phyloP scores from a whole-genome alignment of 2,888 invertebrate genomes.

The Cinara cedri region DNA sequence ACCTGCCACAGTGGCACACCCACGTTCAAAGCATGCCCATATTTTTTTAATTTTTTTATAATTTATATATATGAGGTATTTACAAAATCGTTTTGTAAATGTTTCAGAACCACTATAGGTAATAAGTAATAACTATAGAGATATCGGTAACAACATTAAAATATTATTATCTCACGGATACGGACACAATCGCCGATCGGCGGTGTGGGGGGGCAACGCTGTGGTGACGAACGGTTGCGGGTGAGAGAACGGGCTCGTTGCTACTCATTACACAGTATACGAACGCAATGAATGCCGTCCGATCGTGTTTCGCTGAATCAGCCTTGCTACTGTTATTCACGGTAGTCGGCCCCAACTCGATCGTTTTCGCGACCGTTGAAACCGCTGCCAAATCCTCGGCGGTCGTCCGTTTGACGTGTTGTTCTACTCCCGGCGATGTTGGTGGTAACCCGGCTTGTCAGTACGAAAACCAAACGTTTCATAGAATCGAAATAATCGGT shows the following conservation, averaged over 20 bases:
- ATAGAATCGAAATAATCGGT: slow-evolving; percentile 8
- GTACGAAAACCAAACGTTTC: slow-evolving; percentile 9
- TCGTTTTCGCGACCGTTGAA: not conserved
- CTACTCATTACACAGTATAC: slow-evolving; percentile 21
- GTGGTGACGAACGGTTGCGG: not conserved
- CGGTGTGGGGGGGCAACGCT: slow-evolving; percentile 1
- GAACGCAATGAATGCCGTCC: slow-evolving; percentile 29
- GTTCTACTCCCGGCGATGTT: not conserved
- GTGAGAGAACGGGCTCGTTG: not conserved
- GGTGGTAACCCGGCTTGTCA: not conserved
- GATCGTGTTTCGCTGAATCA: slow-evolving; percentile 28
- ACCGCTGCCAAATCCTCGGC: too few relatives aligned
- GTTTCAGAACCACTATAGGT: too few relatives aligned
- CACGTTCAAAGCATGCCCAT: too few relatives aligned
- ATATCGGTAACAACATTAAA: too few relatives aligned
- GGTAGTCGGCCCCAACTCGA: not conserved
- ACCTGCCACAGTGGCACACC: too few relatives aligned
- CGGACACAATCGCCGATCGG: not conserved
- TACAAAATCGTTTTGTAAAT: too few relatives aligned
- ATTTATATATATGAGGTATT: too few relatives aligned
- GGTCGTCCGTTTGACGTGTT: not conserved
- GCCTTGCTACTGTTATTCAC: not conserved
- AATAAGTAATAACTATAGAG: too few relatives aligned
- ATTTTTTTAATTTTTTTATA: too few relatives aligned
- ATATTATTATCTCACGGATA: too few relatives aligned